Evolutionary conservation across 2,888 invertebrate genomes (phyloP).

Genomic region (Phalera bucephala): DNA sequence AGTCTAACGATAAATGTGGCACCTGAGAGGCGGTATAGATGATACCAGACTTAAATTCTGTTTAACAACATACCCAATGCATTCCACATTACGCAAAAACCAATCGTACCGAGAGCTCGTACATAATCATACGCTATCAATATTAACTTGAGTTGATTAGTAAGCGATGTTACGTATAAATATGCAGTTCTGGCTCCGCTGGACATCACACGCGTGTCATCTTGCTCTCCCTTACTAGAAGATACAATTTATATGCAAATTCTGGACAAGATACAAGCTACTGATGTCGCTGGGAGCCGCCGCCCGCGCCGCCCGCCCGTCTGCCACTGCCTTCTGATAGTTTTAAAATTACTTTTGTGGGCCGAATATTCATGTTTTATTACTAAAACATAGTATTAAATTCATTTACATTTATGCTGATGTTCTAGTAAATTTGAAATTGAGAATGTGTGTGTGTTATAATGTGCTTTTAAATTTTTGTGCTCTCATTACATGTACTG

Average conservation of each 20-base stretch:
- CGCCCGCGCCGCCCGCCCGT: slow-evolving; percentile 32
- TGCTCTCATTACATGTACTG: too few species aligned
- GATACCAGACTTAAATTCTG: too few species aligned
- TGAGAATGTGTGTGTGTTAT: slow-evolving; percentile 5
- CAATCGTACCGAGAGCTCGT: too few species aligned
- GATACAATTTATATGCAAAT: slow-evolving; percentile 84
- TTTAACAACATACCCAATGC: too few species aligned
- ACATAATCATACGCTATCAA: not conserved
- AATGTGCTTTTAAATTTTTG: too few species aligned
- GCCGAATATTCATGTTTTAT: slow-evolving; percentile 49
- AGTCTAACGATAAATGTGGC: too few species aligned
- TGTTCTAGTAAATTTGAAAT: slow-evolving; percentile 10
- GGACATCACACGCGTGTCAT: slow-evolving; percentile 67
- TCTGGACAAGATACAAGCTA: slow-evolving; percentile 72
- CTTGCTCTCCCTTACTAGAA: slow-evolving; percentile 76
- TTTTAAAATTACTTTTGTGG: slow-evolving; percentile 70
- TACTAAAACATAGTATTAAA: slow-evolving; percentile 18
- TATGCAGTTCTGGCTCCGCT: slow-evolving; percentile 47
- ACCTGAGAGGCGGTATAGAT: too few species aligned
- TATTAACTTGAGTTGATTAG: slow-evolving; percentile 15
- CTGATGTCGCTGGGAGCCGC: slow-evolving; percentile 52
- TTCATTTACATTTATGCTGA: slow-evolving; percentile 22
- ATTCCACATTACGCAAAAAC: too few species aligned
- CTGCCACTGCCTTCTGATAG: slow-evolving; percentile 58
- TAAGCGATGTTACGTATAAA: slow-evolving; percentile 34